Evolutionary conservation across 2,113 vertebrate genomes (phyloP).

Genomic region (Diadophis punctatus): DNA sequence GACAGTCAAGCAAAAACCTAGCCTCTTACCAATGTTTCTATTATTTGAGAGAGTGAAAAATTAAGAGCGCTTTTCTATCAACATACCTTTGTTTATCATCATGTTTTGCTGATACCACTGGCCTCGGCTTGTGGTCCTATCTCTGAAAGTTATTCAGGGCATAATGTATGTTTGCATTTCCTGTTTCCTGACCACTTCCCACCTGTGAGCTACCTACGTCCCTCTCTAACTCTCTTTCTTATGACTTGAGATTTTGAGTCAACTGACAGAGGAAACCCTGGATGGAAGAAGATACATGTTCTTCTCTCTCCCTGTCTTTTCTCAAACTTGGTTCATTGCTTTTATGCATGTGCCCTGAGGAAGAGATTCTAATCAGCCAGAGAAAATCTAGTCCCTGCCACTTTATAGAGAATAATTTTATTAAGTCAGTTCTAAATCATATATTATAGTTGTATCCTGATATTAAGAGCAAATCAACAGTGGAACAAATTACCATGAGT

Average conservation of each 20-base stretch:
- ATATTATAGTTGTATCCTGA: background rate
- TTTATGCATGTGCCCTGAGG: background rate
- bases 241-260: background rate
- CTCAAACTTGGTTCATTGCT: background rate
- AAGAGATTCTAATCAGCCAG: background rate
- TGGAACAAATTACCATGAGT: background rate
- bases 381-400: background rate
- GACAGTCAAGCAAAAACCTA: slow-evolving; percentile 23
- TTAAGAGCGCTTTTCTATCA: background rate
- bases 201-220: no score
- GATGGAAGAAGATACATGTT: background rate
- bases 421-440: background rate
- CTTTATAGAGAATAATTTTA: background rate
- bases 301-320: background rate
- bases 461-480: background rate
- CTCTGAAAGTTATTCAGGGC: background rate
- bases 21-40: background rate
- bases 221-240: background rate
- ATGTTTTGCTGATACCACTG: background rate
- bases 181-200: background rate
- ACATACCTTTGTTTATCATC: background rate
- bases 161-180: background rate
- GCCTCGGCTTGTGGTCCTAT: background rate
- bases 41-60: slow-evolving; percentile 13
- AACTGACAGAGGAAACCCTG: background rate